phyloP scores from a whole-genome alignment of 2,888 invertebrate species.

The Tanytarsus gracilentus region DNA sequence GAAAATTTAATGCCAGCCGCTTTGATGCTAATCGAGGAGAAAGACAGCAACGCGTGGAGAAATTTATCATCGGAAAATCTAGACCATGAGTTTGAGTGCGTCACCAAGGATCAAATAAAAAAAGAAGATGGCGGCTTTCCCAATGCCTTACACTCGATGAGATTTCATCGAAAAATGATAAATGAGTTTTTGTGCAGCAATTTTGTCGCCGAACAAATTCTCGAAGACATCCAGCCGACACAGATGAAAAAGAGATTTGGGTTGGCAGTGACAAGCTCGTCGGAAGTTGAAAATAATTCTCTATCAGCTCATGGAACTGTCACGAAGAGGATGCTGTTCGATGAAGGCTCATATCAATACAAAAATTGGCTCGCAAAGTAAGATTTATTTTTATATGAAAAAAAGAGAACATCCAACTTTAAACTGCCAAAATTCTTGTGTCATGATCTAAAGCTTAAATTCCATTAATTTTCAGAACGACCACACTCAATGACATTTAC shows the following conservation, averaged over 20 bases:
- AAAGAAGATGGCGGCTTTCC: slow-evolving; percentile 49
- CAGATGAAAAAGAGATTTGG: not conserved
- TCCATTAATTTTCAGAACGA: slow-evolving; percentile 49
- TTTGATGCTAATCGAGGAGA: slow-evolving; percentile 46
- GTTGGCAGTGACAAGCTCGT: slow-evolving; percentile 30
- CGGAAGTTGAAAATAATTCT: slow-evolving; percentile 21
- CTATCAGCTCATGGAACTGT: slow-evolving; percentile 33
- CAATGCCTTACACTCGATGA: slow-evolving; percentile 55
- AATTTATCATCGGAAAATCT: slow-evolving; percentile 30
- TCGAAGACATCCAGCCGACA: slow-evolving; percentile 51
- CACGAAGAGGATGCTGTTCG: slow-evolving; percentile 47
- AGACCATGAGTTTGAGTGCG: slow-evolving; percentile 34
- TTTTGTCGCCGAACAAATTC: slow-evolving; percentile 63
- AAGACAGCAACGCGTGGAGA: slow-evolving; percentile 32
- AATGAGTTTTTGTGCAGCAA: slow-evolving; percentile 69
- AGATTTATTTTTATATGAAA: slow-evolving; percentile 33
- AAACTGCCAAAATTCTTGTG: not conserved
- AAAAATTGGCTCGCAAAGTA: slow-evolving; percentile 68
- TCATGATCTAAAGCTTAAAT: not conserved
- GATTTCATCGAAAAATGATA: slow-evolving; percentile 65
- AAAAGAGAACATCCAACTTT: not conserved
- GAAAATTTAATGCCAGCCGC: slow-evolving; percentile 61
- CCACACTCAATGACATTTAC: slow-evolving; percentile 61
- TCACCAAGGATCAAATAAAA: slow-evolving; percentile 32
- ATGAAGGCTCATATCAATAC: slow-evolving; percentile 63